Conservation (phyloP, 2,113 vertebrate genomes). For the Hippocampus barbouri region DNA sequence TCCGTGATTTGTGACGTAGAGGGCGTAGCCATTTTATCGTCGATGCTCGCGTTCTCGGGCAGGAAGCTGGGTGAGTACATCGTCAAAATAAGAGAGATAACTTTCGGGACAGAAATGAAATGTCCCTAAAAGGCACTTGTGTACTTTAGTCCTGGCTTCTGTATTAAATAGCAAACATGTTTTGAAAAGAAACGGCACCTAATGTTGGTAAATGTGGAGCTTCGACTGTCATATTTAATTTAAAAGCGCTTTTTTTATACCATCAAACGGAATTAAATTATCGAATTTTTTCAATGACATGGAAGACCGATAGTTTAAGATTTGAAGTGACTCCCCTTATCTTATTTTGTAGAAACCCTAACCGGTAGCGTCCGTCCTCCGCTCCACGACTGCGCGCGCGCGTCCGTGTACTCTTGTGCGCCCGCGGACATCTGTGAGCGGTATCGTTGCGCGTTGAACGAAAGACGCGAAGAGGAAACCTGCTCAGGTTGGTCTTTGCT, state of each 20-base stretch:
- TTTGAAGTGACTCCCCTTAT: background rate
- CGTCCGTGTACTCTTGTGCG: background rate
- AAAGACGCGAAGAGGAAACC: background rate
- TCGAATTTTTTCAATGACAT: background rate
- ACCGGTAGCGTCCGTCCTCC: background rate
- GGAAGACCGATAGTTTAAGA: background rate
- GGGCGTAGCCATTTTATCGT: constrained; percentile 64
- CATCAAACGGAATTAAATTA: background rate
- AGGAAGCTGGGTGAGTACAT: constrained; percentile 9
- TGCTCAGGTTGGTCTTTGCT: background rate
- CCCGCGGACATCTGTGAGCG: background rate
- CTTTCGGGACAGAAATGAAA: no score
- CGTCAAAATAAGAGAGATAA: constrained; percentile 41
- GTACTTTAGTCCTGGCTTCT: background rate
- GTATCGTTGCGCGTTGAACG: background rate
- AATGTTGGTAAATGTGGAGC: background rate
- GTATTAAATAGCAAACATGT: background rate
- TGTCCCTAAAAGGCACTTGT: no score
- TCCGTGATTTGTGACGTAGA: constrained; percentile 42
- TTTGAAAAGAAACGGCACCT: background rate
- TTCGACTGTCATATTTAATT: background rate
- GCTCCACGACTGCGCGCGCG: background rate
- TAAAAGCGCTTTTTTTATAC: background rate
- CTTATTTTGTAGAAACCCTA: background rate
- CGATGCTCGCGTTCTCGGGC: background rate